phyloP scores from a whole-genome alignment of 2,888 invertebrate genomes.

The Polyommatus icarus region DNA sequence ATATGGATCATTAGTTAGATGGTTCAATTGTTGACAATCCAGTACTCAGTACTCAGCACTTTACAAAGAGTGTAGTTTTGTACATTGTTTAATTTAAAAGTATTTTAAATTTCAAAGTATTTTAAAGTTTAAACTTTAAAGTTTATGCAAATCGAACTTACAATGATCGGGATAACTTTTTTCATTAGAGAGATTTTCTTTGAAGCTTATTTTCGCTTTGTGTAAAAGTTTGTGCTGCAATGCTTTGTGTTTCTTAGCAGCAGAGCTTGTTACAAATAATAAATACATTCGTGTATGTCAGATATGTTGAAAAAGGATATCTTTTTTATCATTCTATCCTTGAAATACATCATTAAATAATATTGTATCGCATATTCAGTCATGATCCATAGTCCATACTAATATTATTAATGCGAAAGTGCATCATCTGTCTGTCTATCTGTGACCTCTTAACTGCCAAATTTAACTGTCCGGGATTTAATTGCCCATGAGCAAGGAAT shows the following conservation, averaged over 20 bases:
- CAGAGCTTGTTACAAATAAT: background rate
- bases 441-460: no score
- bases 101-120: background rate
- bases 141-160: constrained; percentile 9
- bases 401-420: no score
- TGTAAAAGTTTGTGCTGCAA: background rate
- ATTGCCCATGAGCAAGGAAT: no score
- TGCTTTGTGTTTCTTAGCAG: background rate
- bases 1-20: background rate
- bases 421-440: no score
- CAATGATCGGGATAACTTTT: constrained; percentile 4
- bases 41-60: background rate
- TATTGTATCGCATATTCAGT: no score
- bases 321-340: no score
- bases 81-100: background rate
- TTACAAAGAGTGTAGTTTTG: background rate
- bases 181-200: constrained; percentile 14
- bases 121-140: constrained; percentile 15
- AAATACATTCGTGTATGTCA: background rate
- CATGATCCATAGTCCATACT: no score
- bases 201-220: background rate
- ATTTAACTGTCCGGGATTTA: no score
- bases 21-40: background rate
- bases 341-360: no score
- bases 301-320: no score